phyloP scores from a whole-genome alignment of 2,888 invertebrate species.

The Galeruca laticollis region DNA sequence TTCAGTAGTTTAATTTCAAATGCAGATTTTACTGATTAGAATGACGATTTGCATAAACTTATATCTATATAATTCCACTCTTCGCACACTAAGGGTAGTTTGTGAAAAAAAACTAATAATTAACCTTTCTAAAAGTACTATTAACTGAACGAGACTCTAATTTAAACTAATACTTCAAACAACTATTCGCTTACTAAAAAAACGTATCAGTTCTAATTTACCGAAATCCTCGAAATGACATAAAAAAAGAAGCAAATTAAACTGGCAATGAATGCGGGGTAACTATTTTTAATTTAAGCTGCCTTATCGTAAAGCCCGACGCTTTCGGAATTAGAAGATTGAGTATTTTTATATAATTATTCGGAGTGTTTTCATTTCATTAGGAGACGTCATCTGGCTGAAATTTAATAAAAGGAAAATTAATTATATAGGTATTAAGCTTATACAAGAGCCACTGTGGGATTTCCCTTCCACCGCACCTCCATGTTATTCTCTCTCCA shows the following conservation, averaged over 20 bases:
- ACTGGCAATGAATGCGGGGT: neutral
- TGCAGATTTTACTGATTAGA: too few species aligned
- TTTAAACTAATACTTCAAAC: too few species aligned
- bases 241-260: neutral
- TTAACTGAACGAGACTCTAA: too few species aligned
- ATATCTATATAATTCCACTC: too few species aligned
- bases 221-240: neutral
- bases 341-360: conserved; percentile 56
- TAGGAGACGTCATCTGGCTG: conserved; percentile 54
- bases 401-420: conserved; percentile 58
- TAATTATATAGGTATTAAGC: conserved; percentile 54
- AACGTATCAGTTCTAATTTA: neutral
- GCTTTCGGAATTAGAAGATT: conserved; percentile 45
- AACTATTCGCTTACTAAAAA: neutral
- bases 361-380: conserved; percentile 57
- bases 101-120: too few species aligned
- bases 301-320: conserved; percentile 31
- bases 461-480: conserved; percentile 15
- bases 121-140: too few species aligned
- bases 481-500: conserved; percentile 38
- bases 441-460: conserved; percentile 40
- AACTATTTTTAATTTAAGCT: conserved; percentile 14
- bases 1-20: too few species aligned
- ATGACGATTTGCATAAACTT: too few species aligned
- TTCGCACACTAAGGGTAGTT: too few species aligned